A percentile compares a stretch with the other conserved stretches of the same genome.
Conservation (phyloP, 2,797 vertebrate genomes). For the Cynodonichthys magdalenae region DNA sequence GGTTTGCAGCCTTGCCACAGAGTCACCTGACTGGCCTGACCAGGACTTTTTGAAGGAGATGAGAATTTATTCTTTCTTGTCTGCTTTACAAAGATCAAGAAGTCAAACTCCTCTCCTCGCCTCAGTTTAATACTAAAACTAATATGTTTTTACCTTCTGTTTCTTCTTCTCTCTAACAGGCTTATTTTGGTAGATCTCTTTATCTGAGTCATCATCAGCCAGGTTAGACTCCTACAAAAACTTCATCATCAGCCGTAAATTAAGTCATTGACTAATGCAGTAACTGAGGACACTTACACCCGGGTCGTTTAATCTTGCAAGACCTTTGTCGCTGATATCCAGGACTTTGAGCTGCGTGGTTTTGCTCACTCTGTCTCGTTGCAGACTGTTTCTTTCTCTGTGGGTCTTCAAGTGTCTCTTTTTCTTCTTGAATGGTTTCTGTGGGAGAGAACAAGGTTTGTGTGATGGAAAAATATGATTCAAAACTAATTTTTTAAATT, state of each 20-base stretch:
- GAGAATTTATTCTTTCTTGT: slow-evolving; percentile 44
- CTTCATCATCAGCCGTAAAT: neutral
- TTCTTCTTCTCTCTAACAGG: slow-evolving; percentile 48
- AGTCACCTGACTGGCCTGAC: slow-evolving; percentile 54
- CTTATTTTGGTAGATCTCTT: slow-evolving; percentile 45
- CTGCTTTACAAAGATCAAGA: slow-evolving; percentile 32
- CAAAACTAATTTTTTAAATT: neutral
- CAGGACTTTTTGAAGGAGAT: slow-evolving; percentile 37
- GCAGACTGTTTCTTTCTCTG: slow-evolving; percentile 80
- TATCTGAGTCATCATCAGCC: slow-evolving; percentile 30
- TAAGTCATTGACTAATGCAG: neutral
- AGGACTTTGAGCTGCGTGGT: slow-evolving; percentile 31
- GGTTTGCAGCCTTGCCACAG: slow-evolving; percentile 51
- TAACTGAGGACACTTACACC: neutral
- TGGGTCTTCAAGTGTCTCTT: slow-evolving; percentile 77
- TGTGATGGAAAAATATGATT: neutral
- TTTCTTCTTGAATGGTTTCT: slow-evolving; percentile 65
- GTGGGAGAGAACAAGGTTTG: slow-evolving; percentile 7
- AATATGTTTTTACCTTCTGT: slow-evolving; percentile 54
- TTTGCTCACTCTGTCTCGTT: slow-evolving; percentile 40
- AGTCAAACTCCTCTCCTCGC: neutral
- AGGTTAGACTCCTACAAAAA: slow-evolving; percentile 56
- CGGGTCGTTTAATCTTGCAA: slow-evolving; percentile 8
- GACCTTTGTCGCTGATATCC: slow-evolving; percentile 32
- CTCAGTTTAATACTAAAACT: neutral